Evolutionary conservation across 2,797 vertebrate genomes (phyloP), one percentile per base, ranked within the genome.

Genomic region (Crenichthys baileyi): DNA sequence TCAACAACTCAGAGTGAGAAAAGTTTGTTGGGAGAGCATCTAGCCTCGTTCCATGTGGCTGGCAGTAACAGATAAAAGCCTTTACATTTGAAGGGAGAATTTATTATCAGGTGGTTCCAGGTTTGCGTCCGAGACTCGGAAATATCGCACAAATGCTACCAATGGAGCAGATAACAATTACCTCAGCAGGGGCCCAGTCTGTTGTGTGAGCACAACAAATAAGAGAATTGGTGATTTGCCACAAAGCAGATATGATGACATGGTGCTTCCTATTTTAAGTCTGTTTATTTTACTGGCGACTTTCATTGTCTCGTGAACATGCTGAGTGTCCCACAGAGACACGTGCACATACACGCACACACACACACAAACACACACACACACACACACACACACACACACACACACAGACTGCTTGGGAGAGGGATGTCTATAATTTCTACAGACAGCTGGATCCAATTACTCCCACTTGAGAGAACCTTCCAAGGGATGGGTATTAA

Each of bases 31-130:
- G 65, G 80, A 89, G 71, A 80, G 76, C 56, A 58, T 77, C 79
- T 51, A 71, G 50, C 84, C 76, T 75, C 78, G 82, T 85, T 78
- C 84, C 85, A 77, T 92, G 88, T 75, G 86, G 87, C 83, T 82
- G 90, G 87, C 86, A 85, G 85, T 61, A 81, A 83, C 84, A 41
- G 85, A 89, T 86, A 61, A 77, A 82, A 92, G 88, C 87, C 76
- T 81, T 88, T 84, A 74, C 86, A 76, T 90, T 89, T 81, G 76
- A 41, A 61, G 80, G 85, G 85, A 24, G 88, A 89, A 87, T 94
- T 95, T 94, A 92, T 85, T 82, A 93, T 93, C 82, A 75, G 86
- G 79, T 86, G 85, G 89, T 90, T 93, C 94, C 53, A 80, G 73
- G 85, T 87, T 90, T 83, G 85, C 53, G 82, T 88, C 81, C 84